phyloP scores from a whole-genome alignment of 2,888 invertebrate genomes.

The Ochlodes sylvanus region DNA sequence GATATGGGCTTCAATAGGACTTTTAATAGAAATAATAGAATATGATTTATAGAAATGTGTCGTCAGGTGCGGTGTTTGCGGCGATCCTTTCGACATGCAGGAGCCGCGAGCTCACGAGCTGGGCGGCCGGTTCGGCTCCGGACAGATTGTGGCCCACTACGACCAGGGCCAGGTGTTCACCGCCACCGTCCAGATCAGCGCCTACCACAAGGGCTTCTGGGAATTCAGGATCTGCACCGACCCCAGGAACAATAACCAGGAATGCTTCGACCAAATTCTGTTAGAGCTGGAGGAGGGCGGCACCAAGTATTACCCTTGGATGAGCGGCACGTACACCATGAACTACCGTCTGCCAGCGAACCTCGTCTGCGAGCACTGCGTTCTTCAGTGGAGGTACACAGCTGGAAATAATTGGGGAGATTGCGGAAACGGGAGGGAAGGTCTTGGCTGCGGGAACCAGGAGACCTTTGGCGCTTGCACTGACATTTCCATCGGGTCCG shows the following conservation, averaged over 20 bases:
- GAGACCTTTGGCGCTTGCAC: slow-evolving; percentile 94
- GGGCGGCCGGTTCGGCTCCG: slow-evolving; percentile 91
- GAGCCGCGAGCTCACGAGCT: slow-evolving; percentile 90
- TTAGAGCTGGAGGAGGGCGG: slow-evolving; percentile 84
- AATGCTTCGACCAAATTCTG: slow-evolving; percentile 89
- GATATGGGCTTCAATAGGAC: too few relatives aligned
- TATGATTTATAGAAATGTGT: not conserved
- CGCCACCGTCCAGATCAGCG: slow-evolving; percentile 90
- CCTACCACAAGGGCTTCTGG: slow-evolving; percentile 93
- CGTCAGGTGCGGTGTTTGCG: slow-evolving; percentile 90
- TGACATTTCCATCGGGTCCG: slow-evolving; percentile 88
- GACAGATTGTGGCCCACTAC: slow-evolving; percentile 90
- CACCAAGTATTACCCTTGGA: slow-evolving; percentile 88
- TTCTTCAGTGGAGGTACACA: slow-evolving; percentile 94
- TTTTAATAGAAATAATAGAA: too few relatives aligned
- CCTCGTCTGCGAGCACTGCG: slow-evolving; percentile 90
- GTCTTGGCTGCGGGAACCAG: slow-evolving; percentile 93
- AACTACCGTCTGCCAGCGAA: slow-evolving; percentile 85
- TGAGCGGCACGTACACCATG: slow-evolving; percentile 88
- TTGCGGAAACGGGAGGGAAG: slow-evolving; percentile 88
- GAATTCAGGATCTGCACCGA: slow-evolving; percentile 92
- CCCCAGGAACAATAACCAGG: slow-evolving; percentile 87
- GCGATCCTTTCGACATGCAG: slow-evolving; percentile 90
- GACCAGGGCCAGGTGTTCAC: slow-evolving; percentile 87
- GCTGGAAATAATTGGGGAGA: slow-evolving; percentile 94